phyloP scores from a whole-genome alignment of 2,113 vertebrate genomes.

The Hippoglossus stenolepis region DNA sequence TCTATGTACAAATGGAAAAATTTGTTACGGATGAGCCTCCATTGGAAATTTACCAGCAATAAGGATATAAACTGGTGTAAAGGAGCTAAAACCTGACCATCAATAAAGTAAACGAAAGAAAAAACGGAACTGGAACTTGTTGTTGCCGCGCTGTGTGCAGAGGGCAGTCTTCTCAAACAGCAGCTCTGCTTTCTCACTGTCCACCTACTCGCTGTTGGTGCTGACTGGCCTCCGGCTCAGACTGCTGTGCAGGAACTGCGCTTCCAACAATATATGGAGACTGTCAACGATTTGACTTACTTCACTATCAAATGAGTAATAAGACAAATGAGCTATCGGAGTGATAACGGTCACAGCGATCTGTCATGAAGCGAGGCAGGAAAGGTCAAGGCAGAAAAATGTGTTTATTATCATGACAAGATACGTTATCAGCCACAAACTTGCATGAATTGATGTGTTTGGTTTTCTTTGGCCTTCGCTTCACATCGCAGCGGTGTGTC shows the following conservation, averaged over 20 bases:
- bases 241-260: conserved; percentile 6
- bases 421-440: conserved; percentile 49
- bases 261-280: neutral
- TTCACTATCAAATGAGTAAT: conserved; percentile 15
- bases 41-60: neutral
- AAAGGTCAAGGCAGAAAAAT: conserved; percentile 53
- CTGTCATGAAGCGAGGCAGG: conserved; percentile 34
- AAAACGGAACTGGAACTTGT: no score
- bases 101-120: neutral
- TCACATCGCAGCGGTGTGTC: conserved; percentile 30
- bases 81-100: neutral
- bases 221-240: conserved; percentile 20
- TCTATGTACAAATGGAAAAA: neutral
- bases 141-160: neutral
- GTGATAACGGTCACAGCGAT: conserved; percentile 52
- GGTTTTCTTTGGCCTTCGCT: conserved; percentile 53
- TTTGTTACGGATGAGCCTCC: no score
- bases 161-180: conserved; percentile 16
- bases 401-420: conserved; percentile 71
- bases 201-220: neutral
- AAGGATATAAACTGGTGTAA: neutral
- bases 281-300: neutral
- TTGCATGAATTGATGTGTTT: conserved; percentile 41
- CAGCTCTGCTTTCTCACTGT: conserved; percentile 26
- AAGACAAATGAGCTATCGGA: conserved; percentile 43